A percentile compares a stretch with the other conserved stretches of the same genome.
phyloP scores from a whole-genome alignment of 2,888 invertebrate genomes.

The Agonopterix alstromeriana region DNA sequence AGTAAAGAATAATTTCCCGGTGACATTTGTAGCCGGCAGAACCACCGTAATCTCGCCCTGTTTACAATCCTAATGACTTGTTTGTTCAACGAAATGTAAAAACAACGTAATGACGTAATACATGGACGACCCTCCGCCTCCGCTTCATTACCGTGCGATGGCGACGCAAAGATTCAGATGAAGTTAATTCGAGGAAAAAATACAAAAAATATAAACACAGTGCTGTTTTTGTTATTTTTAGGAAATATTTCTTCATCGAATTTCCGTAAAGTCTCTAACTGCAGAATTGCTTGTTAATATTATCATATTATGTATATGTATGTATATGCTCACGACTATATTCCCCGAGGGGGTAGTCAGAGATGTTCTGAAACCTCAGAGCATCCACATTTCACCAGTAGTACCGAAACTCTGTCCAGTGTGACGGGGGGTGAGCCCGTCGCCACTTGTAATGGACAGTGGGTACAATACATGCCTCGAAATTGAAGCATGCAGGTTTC shows the following conservation, averaged over 20 bases:
- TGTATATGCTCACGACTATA: too few species aligned
- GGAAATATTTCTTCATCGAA: not conserved
- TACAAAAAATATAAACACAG: not conserved
- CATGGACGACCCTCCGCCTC: slow-evolving; percentile 1
- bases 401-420: too few species aligned
- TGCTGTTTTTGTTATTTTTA: not conserved
- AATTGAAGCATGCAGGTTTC: too few species aligned
- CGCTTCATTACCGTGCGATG: slow-evolving; percentile 1
- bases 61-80: slow-evolving; percentile 7
- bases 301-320: too few species aligned
- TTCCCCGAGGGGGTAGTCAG: too few species aligned
- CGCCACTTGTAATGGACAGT: too few species aligned
- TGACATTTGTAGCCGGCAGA: too few species aligned
- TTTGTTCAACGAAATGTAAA: slow-evolving; percentile 5
- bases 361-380: too few species aligned
- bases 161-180: slow-evolving; percentile 4
- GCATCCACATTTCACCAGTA: too few species aligned
- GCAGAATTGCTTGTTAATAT: not conserved
- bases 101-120: slow-evolving; percentile 4
- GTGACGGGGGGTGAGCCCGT: too few species aligned
- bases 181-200: slow-evolving; percentile 1
- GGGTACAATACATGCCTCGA: too few species aligned
- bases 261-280: not conserved
- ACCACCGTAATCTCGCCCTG: not conserved
- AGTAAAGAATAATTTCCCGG: too few species aligned